Evolutionary conservation across 2,113 vertebrate genomes (phyloP), one percentile per base, ranked within the genome.

Genomic region (Meles meles): DNA sequence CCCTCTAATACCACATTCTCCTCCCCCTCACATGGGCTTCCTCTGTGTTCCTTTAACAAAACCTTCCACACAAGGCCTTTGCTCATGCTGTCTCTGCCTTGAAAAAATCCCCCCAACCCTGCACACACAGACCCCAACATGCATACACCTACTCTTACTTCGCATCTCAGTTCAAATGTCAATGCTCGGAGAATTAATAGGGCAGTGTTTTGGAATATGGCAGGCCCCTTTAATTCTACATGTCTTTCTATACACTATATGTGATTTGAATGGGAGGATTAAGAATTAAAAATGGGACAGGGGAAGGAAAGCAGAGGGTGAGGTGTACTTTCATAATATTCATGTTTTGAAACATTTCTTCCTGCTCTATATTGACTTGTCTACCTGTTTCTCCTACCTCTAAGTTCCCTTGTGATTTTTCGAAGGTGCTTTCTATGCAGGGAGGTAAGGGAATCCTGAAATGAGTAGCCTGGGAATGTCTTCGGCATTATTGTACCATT

Each of bases 281-380:
- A 52, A 81, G 37, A 89, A 72, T 21, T 92, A 42, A 86, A 94
- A 84, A 55, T 29, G 18, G 37, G 18, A 81, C 76, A 55, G 52
- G 42, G 72, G n/a, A 86, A 85, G 3, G 39, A 52, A 61, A 59
- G 27, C 52, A 67, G 31, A 89, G 37, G 14, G 12, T 84, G 39
- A 15, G 31, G 9, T 65, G 52, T 34, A 44, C 13, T 34, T 94
- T 27, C 65, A 44, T 49, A 7, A 2, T 34, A 7, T 77, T 94
- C 18, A 29, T 55, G 14, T 82, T 96, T 96, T 77, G 63, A 88
- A 95, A 81, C 29, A 29, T 90, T 95, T 65, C 47, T 94, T 67
- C 37, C 91, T 96, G 61, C 57, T 65, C 49, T 52, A 1, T n/a
- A 21, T 57, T 55, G 7, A n/a, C 59, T 76, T 52, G 4, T 39